Conservation (phyloP, 1,140 invertebrate genomes). For the honey bee (Apis mellifera) region Amel_HAv3.1 CM009939.2:3568001-3568500, state of each 20-base stretch:
- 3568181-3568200: neutral
- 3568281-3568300: neutral
- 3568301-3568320: neutral
- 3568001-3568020: neutral
- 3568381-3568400: no score
- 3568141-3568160: neutral
- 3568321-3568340: neutral
- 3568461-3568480: constrained; percentile 5
- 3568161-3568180: neutral
- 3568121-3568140: no score
- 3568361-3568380: no score
- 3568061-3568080: constrained; percentile 9
- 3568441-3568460: constrained; percentile 22
- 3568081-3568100: constrained; percentile 3
- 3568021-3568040: neutral
- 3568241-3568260: neutral
- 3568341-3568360: neutral
- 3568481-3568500: constrained; percentile 37
- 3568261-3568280: neutral
- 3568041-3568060: constrained; percentile 23
- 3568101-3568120: no score
- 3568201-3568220: neutral
- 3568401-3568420: no score
- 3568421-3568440: neutral
- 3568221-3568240: neutral